Conservation (phyloP, 2,797 vertebrate species). For the Callimico goeldii region DNA sequence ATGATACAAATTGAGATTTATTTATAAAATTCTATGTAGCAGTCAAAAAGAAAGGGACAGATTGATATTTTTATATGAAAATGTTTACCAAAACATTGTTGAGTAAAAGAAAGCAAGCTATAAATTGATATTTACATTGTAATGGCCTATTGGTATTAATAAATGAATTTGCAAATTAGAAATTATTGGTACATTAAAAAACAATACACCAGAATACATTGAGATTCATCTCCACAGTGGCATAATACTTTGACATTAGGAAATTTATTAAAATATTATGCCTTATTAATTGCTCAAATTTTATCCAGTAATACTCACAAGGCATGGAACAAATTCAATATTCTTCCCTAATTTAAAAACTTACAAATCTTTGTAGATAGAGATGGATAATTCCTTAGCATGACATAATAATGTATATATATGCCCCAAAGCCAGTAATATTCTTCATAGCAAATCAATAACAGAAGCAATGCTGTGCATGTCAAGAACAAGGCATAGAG, state of each 20-base stretch:
- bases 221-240: neutral
- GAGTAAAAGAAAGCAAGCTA: neutral
- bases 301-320: slow-evolving; percentile 25
- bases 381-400: neutral
- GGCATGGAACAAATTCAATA: neutral
- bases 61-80: neutral
- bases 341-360: neutral
- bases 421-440: neutral
- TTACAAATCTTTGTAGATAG: neutral
- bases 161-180: slow-evolving; percentile 19
- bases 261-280: neutral
- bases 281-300: neutral
- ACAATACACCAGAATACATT: neutral
- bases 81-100: neutral
- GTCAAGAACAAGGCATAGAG: neutral
- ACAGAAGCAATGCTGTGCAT: neutral
- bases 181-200: neutral
- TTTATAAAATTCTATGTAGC: neutral
- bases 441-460: neutral
- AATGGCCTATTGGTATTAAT: neutral
- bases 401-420: neutral
- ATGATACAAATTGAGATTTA: neutral
- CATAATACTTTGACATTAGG: neutral
- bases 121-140: neutral
- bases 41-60: neutral